Evolutionary conservation across 2,113 vertebrate genomes (phyloP).

Genomic region (Catharus minimus): DNA sequence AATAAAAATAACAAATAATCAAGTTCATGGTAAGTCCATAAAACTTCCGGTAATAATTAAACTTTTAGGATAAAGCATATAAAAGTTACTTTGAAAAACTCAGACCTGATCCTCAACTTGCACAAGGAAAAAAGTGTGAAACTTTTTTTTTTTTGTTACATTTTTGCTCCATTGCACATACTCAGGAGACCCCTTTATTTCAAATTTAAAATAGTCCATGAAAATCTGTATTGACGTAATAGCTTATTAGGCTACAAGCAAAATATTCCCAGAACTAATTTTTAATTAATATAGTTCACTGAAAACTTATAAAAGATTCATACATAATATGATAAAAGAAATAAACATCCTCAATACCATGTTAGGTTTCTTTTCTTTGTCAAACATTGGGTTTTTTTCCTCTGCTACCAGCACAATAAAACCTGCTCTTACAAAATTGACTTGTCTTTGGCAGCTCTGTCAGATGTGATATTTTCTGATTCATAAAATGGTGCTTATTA

Average conservation of each 20-base stretch:
- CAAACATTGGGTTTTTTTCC: slow-evolving; percentile 3
- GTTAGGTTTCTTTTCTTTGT: slow-evolving; percentile 62
- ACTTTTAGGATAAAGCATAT: not conserved
- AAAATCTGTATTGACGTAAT: slow-evolving; percentile 70
- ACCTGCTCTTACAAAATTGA: not conserved
- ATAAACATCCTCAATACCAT: slow-evolving; percentile 71
- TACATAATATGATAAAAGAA: slow-evolving; percentile 71
- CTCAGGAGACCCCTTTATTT: slow-evolving; percentile 63
- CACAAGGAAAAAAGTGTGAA: not conserved
- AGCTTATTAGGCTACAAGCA: slow-evolving; percentile 69
- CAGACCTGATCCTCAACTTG: not conserved
- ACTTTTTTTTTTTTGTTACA: not conserved
- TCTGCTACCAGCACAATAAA: slow-evolving; percentile 17
- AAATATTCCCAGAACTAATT: slow-evolving; percentile 75
- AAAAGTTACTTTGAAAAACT: not conserved
- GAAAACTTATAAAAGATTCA: slow-evolving; percentile 73
- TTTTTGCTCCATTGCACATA: slow-evolving; percentile 12
- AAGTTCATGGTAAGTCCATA: not conserved
- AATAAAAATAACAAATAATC: not conserved
- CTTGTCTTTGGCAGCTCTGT: slow-evolving; percentile 40
- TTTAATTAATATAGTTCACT: slow-evolving; percentile 73
- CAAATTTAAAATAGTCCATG: slow-evolving; percentile 58
- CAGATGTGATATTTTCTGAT: slow-evolving; percentile 6
- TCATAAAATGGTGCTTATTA: not conserved
- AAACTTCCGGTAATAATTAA: not conserved